These are phyloP conservation scores for Gracilinanus agilis DNA, from an alignment of 2,113 vertebrate species.

Conservation along the genomic window DNA sequence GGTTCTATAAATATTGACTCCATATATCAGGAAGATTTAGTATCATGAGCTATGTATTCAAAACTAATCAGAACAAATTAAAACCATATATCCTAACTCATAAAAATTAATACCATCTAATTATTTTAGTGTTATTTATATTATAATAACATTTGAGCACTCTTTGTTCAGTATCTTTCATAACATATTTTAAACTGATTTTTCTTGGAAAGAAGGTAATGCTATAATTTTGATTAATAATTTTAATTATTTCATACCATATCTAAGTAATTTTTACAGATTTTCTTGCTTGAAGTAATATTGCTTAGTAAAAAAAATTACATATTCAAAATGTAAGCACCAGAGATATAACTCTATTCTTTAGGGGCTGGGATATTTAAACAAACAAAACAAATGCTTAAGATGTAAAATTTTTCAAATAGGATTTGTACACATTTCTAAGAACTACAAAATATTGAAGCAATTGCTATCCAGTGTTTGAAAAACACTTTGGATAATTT, in stretches of 20 bases:
- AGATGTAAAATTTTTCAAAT: too few relatives aligned
- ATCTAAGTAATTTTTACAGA: constrained; percentile 23
- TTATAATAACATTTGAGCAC: constrained; percentile 46
- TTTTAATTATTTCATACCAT: constrained; percentile 56
- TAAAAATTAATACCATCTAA: constrained; percentile 51
- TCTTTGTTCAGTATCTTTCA: constrained; percentile 15
- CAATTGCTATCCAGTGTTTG: too few relatives aligned
- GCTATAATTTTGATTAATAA: constrained; percentile 45
- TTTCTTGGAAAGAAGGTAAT: constrained; percentile 32
- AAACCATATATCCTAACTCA: constrained; percentile 56
- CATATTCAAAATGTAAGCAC: constrained; percentile 41
- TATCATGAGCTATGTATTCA: constrained; percentile 47
- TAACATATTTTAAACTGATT: constrained; percentile 29
- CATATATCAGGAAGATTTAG: constrained; percentile 49
- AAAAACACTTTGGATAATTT: too few relatives aligned
- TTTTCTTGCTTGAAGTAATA: constrained; percentile 55
- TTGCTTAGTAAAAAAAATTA: constrained; percentile 35
- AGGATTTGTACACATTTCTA: too few relatives aligned
- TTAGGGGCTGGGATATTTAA: not conserved
- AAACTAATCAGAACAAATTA: constrained; percentile 55
- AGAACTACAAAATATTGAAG: too few relatives aligned
- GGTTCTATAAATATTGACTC: constrained; percentile 32
- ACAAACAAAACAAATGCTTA: not conserved
- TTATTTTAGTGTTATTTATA: constrained; percentile 55
- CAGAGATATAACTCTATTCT: not conserved